These are phyloP conservation scores for Eubasilissa splendida DNA, from an alignment of 2,888 invertebrate genomes.

Conservation along the genomic window DNA sequence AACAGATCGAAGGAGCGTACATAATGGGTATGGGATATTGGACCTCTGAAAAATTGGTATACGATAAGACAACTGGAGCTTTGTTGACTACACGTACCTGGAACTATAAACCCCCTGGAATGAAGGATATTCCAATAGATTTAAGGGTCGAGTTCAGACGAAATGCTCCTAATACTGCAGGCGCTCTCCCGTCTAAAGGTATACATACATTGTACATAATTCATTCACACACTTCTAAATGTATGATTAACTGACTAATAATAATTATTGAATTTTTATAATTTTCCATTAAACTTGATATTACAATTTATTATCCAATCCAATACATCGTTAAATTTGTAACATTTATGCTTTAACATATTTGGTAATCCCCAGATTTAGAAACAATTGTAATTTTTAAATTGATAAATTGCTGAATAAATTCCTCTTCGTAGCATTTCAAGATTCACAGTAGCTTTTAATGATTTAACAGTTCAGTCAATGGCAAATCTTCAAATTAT, in stretches of 20 bases:
- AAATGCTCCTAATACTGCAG: conserved; percentile 75
- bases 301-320: no score
- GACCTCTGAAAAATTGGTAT: conserved; percentile 78
- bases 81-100: conserved; percentile 81
- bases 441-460: no score
- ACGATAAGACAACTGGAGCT: conserved; percentile 73
- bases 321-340: no score
- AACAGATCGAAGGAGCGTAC: conserved; percentile 69
- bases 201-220: neutral
- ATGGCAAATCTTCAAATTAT: no score
- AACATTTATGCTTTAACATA: no score
- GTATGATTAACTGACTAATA: neutral
- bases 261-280: conserved; percentile 20
- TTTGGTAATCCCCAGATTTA: no score
- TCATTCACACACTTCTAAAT: neutral
- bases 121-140: conserved; percentile 80
- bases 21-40: conserved; percentile 81
- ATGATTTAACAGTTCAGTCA: no score
- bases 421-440: no score
- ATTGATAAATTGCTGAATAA: no score
- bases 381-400: no score
- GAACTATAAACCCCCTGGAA: conserved; percentile 81
- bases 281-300: no score
- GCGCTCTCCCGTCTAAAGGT: conserved; percentile 83
- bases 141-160: conserved; percentile 76